Evolutionary conservation across 2,888 invertebrate genomes (phyloP), one percentile per base, ranked within the genome.

Genomic region (Romanomermis culicivorax): DNA sequence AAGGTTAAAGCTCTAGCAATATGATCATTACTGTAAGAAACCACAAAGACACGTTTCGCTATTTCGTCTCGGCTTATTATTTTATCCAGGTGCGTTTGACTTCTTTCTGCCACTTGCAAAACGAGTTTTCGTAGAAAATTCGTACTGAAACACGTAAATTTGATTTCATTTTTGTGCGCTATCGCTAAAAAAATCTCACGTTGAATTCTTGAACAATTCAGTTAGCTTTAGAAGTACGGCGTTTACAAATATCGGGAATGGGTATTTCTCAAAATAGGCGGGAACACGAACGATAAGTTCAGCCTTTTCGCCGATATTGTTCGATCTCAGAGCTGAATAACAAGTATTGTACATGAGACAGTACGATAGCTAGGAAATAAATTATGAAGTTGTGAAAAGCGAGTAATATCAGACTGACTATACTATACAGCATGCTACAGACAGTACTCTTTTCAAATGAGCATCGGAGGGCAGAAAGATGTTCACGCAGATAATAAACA

Each of bases 211-310:
- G 73, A 95, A 95, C 2, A 91, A 85, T 72, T 95, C 93, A 0
- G 91, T 83, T 23, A 95, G 72, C 74, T 93, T 91, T 24, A 95
- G 71, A 61, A 93, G 81, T 0, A 93, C 89, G 0, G 93, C 87
- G 72, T 95, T 95, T 29, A 95, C 93, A 24, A 95, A 74, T 65
- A 93, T 89, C 0, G 95, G 95, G 72, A 93, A 93, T 0, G 95
- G 95, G 70, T 93, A 91, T 69, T 91, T 89, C 68, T 91, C 89
- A 71, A 95, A 91, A 0, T 95, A 75, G 30, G 84, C 78, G 0
- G 93, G 89, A 71, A 89, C 91, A 43, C 86, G 79, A 0, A 93
- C 89, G 62, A 95, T 89, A 0, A 93, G 87, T 72, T 93, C 93
- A 71, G 89, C 88, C 73, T 95, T 93, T 66, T 93, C 89, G 14